Percentiles rank a stretch among this genome's conserved stretches.
Conservation (phyloP, 2,888 invertebrate genomes). For the Mythimna lalbum region DNA sequence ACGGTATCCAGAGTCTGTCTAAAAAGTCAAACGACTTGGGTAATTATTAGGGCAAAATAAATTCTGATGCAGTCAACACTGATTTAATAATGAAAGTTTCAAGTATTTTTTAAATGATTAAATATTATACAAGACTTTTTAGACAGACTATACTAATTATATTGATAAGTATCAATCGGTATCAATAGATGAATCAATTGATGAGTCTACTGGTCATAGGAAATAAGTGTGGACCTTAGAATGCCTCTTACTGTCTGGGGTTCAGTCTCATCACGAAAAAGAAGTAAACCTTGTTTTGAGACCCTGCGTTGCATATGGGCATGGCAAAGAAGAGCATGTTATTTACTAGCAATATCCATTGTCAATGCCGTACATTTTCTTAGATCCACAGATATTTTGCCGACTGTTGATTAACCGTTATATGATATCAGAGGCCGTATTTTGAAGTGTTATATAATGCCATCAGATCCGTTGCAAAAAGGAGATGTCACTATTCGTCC, state of each 20-base stretch:
- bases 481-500: background rate
- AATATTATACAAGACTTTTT: too few relatives aligned
- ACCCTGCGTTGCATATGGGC: too few relatives aligned
- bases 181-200: slow-evolving; percentile 2
- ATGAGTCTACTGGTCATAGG: background rate
- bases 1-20: too few relatives aligned
- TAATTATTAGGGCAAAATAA: too few relatives aligned
- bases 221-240: slow-evolving; percentile 15
- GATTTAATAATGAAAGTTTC: too few relatives aligned
- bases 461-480: background rate
- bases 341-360: background rate
- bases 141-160: background rate
- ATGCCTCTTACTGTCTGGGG: background rate
- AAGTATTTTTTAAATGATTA: too few relatives aligned
- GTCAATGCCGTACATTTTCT: background rate
- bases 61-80: too few relatives aligned
- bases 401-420: slow-evolving; percentile 2
- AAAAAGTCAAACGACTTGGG: too few relatives aligned
- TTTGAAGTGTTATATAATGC: slow-evolving; percentile 22
- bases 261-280: too few relatives aligned
- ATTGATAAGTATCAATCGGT: background rate
- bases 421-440: slow-evolving; percentile 6
- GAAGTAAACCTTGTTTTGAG: too few relatives aligned
- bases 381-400: slow-evolving; percentile 16
- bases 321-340: too few relatives aligned